Conservation (phyloP, 2,888 invertebrate genomes). For the Lasioglossum oenotherae region DNA sequence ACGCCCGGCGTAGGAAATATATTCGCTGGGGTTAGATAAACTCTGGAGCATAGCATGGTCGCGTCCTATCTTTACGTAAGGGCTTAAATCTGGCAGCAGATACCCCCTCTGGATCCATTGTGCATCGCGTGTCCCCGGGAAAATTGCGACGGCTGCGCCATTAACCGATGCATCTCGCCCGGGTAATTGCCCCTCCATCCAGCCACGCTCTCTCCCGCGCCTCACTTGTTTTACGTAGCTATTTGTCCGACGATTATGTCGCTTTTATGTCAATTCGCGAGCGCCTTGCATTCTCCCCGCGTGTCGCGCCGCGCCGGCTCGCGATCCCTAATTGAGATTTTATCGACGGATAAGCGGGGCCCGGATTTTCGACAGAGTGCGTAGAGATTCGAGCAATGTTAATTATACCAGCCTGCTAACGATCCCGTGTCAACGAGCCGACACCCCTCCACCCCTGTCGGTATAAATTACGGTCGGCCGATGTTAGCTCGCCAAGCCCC, state of each 20-base stretch:
- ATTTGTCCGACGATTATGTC: conserved; percentile 77
- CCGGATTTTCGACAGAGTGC: conserved; percentile 39
- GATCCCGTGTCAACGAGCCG: conserved; percentile 14
- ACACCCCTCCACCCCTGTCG: not conserved
- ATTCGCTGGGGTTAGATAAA: conserved; percentile 52
- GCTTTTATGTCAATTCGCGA: conserved; percentile 67
- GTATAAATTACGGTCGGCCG: conserved; percentile 9
- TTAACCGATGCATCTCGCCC: conserved; percentile 70
- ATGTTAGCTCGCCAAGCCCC: not conserved
- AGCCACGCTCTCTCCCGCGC: not conserved
- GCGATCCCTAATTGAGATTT: conserved; percentile 75
- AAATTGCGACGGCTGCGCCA: conserved; percentile 70
- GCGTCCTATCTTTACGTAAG: conserved; percentile 59
- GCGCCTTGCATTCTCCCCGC: conserved; percentile 35
- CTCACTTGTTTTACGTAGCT: conserved; percentile 70
- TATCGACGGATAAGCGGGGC: conserved; percentile 60
- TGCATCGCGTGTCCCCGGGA: conserved; percentile 57
- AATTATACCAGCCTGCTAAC: conserved; percentile 36
- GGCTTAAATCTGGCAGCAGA: conserved; percentile 65
- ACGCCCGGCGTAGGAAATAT: conserved; percentile 18
- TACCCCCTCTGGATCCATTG: conserved; percentile 46
- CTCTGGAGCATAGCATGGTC: conserved; percentile 10
- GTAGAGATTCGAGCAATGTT: conserved; percentile 27
- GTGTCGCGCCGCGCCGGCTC: not conserved
- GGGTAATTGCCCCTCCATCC: conserved; percentile 65